Evolutionary conservation across 2,113 vertebrate genomes (phyloP).

Genomic region (Scolopax mira): DNA sequence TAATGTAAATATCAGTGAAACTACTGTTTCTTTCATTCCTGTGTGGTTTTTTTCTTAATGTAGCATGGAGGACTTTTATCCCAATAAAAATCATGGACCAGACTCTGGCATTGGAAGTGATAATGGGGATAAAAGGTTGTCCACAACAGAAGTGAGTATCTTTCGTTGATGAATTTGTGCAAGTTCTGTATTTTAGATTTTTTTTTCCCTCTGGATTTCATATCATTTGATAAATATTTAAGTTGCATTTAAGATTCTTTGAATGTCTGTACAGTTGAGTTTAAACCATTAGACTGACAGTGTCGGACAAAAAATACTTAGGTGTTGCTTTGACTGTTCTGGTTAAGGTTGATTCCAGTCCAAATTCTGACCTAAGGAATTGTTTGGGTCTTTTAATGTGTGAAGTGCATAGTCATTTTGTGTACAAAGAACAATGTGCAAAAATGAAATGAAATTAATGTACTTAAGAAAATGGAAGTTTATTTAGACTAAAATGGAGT

Average conservation of each 20-base stretch:
- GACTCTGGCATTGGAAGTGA: slow-evolving; percentile 98
- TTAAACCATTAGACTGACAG: background rate
- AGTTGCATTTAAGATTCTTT: background rate
- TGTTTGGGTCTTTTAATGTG: background rate
- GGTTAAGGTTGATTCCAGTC: background rate
- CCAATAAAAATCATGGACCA: slow-evolving; percentile 95
- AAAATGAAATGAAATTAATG: no score
- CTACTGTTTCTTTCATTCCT: background rate
- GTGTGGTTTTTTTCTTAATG: background rate
- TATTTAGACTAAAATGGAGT: background rate
- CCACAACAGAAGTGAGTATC: slow-evolving; percentile 91
- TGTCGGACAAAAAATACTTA: background rate
- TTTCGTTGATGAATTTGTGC: background rate
- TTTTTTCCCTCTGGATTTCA: background rate
- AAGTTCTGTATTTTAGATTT: background rate
- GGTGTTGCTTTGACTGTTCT: background rate
- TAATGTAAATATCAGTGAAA: background rate
- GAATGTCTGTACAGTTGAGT: background rate
- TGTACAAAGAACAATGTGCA: background rate
- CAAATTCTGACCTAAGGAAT: background rate
- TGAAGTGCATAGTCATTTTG: background rate
- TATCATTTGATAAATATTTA: background rate
- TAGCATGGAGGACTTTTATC: slow-evolving; percentile 98
- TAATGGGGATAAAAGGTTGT: slow-evolving; percentile 96
- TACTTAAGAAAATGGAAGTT: background rate